Evolutionary conservation across 2,113 vertebrate genomes (phyloP).

Genomic region (Silurus asotus): DNA sequence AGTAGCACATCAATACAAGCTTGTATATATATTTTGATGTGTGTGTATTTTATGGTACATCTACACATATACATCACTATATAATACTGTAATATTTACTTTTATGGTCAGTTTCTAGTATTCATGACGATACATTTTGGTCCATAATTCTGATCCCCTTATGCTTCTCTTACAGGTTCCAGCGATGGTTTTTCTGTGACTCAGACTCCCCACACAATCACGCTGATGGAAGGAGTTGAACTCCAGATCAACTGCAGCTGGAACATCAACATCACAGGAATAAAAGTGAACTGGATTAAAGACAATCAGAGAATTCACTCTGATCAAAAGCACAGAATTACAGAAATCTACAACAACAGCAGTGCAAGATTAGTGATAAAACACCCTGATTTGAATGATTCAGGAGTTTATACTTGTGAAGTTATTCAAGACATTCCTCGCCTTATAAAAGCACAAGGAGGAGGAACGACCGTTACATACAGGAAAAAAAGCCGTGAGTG

Average conservation of each 20-base stretch:
- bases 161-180: not conserved
- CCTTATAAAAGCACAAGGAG: fast-evolving
- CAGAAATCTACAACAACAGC: not conserved
- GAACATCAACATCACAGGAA: fast-evolving
- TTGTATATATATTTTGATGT: too few species aligned
- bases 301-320: not conserved
- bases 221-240: not conserved
- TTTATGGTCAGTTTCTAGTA: too few species aligned
- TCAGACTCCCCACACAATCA: constrained; percentile 7
- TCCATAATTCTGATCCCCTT: not conserved
- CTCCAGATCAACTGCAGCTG: constrained; percentile 35
- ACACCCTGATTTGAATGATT: not conserved
- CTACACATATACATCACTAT: too few species aligned
- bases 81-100: too few species aligned
- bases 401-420: constrained; percentile 34
- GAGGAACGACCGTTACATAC: not conserved
- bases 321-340: not conserved
- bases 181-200: not conserved
- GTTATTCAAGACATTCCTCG: constrained; percentile 28
- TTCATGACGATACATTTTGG: not conserved
- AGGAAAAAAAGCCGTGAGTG: not conserved
- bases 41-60: too few species aligned
- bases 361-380: not conserved
- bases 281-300: constrained; percentile 40
- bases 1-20: too few species aligned